phyloP scores from a whole-genome alignment of 2,888 invertebrate species.

The Lasioglossum figueresi region DNA sequence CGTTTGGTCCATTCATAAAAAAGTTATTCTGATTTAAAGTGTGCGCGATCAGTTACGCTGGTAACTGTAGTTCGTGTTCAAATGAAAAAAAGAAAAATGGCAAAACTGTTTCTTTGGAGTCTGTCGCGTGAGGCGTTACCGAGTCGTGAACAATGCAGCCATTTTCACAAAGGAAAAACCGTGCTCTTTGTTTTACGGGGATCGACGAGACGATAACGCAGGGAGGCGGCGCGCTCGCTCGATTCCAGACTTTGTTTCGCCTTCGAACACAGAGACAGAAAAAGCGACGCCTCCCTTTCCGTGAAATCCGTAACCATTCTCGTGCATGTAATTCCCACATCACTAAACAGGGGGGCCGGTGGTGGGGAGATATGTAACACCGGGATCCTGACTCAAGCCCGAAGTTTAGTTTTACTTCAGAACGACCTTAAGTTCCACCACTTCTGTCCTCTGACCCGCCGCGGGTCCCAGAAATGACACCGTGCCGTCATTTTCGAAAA shows the following conservation, averaged over 20 bases:
- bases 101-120: neutral
- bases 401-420: constrained; percentile 75
- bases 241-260: constrained; percentile 25
- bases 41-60: too few species aligned
- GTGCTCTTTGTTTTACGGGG: neutral
- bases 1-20: too few species aligned
- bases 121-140: neutral
- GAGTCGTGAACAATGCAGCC: neutral
- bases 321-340: constrained; percentile 69
- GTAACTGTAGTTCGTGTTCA: neutral
- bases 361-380: constrained; percentile 74
- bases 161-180: neutral
- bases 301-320: constrained; percentile 61
- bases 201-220: neutral
- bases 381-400: constrained; percentile 67
- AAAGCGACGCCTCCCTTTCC: constrained; percentile 38
- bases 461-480: constrained; percentile 45
- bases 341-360: constrained; percentile 61
- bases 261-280: neutral
- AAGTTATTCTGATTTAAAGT: too few species aligned
- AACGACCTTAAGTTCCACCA: constrained; percentile 72
- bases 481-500: constrained; percentile 24
- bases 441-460: constrained; percentile 67
- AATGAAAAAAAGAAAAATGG: neutral
- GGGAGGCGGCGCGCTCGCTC: constrained; percentile 7